These are phyloP conservation scores for Sander lucioperca DNA, from an alignment of 2,113 vertebrate species.

Conservation along the genomic window DNA sequence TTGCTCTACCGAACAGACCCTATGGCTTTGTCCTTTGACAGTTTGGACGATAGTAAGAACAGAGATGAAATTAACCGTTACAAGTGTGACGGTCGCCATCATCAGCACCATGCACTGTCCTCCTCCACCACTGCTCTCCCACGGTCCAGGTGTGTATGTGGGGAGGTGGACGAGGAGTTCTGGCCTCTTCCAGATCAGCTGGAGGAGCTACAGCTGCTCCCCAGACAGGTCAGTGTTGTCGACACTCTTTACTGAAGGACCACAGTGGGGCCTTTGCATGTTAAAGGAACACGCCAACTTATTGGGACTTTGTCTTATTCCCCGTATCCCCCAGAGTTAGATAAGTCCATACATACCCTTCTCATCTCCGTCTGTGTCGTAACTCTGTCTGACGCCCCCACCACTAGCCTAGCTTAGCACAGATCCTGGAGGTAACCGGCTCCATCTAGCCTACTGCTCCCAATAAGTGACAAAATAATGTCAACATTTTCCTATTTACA, in stretches of 20 bases:
- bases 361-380: too few relatives aligned
- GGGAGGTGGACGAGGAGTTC: slow-evolving; percentile 89
- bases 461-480: too few relatives aligned
- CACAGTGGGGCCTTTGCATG: not conserved
- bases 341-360: too few relatives aligned
- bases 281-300: too few relatives aligned
- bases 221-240: slow-evolving; percentile 74
- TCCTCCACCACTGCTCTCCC: slow-evolving; percentile 58
- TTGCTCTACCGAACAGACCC: slow-evolving; percentile 50
- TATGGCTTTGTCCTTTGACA: slow-evolving; percentile 55
- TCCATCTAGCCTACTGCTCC: too few relatives aligned
- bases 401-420: too few relatives aligned
- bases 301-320: too few relatives aligned
- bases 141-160: slow-evolving; percentile 44
- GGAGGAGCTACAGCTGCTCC: slow-evolving; percentile 86
- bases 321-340: too few relatives aligned
- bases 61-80: not conserved
- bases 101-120: slow-evolving; percentile 8
- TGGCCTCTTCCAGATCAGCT: slow-evolving; percentile 87
- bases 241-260: not conserved
- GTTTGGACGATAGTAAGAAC: slow-evolving; percentile 9
- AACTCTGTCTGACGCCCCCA: too few relatives aligned
- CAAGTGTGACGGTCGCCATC: not conserved
- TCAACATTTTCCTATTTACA: too few relatives aligned
- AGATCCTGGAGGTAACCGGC: too few relatives aligned